Evolutionary conservation across 2,888 invertebrate species (phyloP), one percentile per base, ranked within the genome.

Genomic region (Trachelus iudaicus): DNA sequence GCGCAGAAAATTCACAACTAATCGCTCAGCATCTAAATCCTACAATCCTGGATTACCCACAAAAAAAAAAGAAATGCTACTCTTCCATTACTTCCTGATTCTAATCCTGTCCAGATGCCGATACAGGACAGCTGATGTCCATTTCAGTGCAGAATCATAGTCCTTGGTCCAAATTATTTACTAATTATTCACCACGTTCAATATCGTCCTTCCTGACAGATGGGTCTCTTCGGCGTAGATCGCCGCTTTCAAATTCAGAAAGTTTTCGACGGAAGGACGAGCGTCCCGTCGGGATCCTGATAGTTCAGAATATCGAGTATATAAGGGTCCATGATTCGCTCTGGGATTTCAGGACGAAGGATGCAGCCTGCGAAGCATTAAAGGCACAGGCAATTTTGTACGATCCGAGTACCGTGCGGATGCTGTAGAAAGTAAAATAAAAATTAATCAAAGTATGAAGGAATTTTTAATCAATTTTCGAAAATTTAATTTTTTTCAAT

Each of bases 221-320:
- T 86, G 86, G 83, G 77, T 80, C 34, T 77, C 79, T 69, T 79
- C 82, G 13, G 73, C 71, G 69, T 68, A 35, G 76, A 31, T 68
- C 73, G 69, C 56, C 37, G 73, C 78, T 78, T 78, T 75, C 73
- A 76, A 77, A 37, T 74, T 76, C 73, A 73, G 69, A 76, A 71
- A 79, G 77, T 81, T 77, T 77, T 73, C 81, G 56, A 79, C 71
- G 31, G 31, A 34, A 71, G 33, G 71, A 75, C 75, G 79, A 82
- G 81, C 80, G 80, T 85, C 84, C 84, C 84, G 83, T 81, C 83
- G 84, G 83, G 85, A 85, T 79, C 77, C 77, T 77, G 79, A 77
- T 34, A 56, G 23, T 34, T 34, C 33, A 34, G 71, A 71, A 71
- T 71, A 71, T 71, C 71, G 12, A 23, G 31, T 23, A 56, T 56